Conservation (phyloP, 2,113 vertebrate genomes). For the Peromyscus californicus region DNA sequence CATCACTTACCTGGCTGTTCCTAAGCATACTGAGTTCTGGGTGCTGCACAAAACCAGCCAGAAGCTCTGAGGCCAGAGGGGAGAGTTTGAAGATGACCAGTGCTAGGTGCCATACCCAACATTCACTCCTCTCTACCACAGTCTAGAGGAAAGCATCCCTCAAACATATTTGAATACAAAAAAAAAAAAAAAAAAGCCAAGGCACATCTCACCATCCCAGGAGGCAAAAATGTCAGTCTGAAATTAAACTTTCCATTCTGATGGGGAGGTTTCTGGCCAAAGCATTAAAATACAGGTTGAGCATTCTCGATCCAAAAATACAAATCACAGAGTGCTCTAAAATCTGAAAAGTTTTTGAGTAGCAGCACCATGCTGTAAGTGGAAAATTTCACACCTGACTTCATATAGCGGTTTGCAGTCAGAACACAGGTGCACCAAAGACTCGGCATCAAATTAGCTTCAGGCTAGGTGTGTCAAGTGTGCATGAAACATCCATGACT, state of each 20-base stretch:
- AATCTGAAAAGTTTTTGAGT: neutral
- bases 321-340: neutral
- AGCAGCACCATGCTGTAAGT: neutral
- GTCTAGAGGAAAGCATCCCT: neutral
- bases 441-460: neutral
- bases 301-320: neutral
- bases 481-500: neutral
- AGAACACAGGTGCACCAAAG: neutral
- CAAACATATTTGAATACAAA: neutral
- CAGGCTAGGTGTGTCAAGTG: neutral
- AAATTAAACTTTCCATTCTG: neutral
- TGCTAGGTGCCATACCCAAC: neutral
- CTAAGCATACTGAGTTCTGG: neutral
- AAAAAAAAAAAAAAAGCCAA: neutral
- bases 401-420: neutral
- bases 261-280: neutral
- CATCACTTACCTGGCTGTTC: neutral
- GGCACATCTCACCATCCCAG: neutral
- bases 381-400: neutral
- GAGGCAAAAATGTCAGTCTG: slow-evolving; percentile 11
- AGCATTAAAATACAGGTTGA: slow-evolving; percentile 40
- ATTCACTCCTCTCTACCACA: neutral
- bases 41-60: accelerated
- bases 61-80: neutral
- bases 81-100: neutral